A percentile compares a stretch with the other conserved stretches of the same genome.
phyloP scores from a whole-genome alignment of 1,140 invertebrate species.

The Zaprionus kolodkinae region DNA sequence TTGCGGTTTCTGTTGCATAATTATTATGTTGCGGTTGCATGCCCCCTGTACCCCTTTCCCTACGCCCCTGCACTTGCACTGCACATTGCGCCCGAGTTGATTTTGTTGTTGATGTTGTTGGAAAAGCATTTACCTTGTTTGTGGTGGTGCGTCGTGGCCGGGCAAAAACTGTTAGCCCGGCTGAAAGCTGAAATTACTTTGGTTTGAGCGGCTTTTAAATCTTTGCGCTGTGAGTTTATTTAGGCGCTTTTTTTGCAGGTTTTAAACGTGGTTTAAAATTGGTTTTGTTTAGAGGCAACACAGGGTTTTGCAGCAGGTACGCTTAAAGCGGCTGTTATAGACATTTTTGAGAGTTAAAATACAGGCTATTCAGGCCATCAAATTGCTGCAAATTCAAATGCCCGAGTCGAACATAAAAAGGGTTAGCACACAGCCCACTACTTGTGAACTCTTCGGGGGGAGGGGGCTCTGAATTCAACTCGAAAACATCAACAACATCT shows the following conservation, averaged over 20 bases:
- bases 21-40: constrained; percentile 79
- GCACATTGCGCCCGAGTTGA: constrained; percentile 34
- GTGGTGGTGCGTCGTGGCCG: constrained; percentile 65
- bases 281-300: neutral
- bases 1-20: constrained; percentile 82
- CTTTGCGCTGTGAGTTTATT: constrained; percentile 63
- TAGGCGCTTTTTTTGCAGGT: constrained; percentile 51
- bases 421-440: constrained; percentile 26
- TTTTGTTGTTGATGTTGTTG: constrained; percentile 67
- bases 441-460: constrained; percentile 3
- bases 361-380: neutral
- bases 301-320: too few species aligned
- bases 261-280: neutral
- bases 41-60: constrained; percentile 1
- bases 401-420: constrained; percentile 30
- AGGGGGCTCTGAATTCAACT: neutral
- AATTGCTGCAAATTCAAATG: constrained; percentile 29
- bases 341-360: too few species aligned
- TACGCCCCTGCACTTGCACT: neutral
- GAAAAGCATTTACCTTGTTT: constrained; percentile 80
- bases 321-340: too few species aligned
- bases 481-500: neutral
- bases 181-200: constrained; percentile 71
- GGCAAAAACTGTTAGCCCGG: constrained; percentile 68
- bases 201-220: constrained; percentile 61